Evolutionary conservation across 1,140 invertebrate genomes (phyloP).

Genomic region (Drosophila pectinifera): DNA sequence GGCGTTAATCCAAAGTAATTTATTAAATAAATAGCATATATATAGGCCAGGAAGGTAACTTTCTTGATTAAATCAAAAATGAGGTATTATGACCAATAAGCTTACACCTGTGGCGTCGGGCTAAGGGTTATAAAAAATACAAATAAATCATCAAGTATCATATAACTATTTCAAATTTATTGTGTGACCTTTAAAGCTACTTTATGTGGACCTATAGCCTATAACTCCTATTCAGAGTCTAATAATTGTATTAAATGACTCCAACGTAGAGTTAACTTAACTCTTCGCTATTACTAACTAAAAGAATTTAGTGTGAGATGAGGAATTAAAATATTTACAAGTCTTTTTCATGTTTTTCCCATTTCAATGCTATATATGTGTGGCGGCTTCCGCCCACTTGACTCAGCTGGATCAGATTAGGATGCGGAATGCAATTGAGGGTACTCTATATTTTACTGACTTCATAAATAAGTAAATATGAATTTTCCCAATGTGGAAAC

Average conservation of each 20-base stretch:
- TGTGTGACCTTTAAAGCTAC: no score
- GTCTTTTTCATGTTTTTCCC: not conserved
- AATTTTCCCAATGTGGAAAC: not conserved
- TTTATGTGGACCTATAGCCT: no score
- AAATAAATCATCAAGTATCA: no score
- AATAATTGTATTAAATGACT: no score
- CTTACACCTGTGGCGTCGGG: no score
- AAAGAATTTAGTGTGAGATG: not conserved
- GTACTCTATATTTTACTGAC: not conserved
- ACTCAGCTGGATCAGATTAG: not conserved
- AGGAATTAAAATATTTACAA: not conserved
- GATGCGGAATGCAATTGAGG: not conserved
- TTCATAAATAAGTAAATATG: constrained; percentile 5
- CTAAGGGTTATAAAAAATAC: no score
- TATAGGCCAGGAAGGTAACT: not conserved
- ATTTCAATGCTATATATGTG: not conserved
- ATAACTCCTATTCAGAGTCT: no score
- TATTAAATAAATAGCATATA: not conserved
- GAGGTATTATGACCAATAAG: no score
- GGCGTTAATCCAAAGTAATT: not conserved
- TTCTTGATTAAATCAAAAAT: not conserved
- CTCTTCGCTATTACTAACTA: no score
- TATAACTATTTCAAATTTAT: no score
- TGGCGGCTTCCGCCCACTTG: not conserved
- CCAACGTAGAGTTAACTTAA: no score